Evolutionary conservation across 1,140 invertebrate genomes (phyloP), one percentile per base, ranked within the genome.

Genomic region (Patella vulgata): DNA sequence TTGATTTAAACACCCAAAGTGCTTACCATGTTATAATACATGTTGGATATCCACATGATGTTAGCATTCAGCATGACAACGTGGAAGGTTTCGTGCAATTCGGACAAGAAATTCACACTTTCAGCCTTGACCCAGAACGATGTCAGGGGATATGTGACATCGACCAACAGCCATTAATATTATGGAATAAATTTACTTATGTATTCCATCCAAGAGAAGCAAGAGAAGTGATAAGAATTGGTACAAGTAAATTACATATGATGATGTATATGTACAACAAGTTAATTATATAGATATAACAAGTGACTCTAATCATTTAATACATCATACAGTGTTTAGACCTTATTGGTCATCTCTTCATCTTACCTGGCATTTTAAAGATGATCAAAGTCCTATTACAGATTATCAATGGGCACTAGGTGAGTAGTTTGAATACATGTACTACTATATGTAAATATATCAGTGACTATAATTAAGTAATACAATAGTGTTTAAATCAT

Each of bases 361-460:
- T 52, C 57, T 61, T 14, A 48, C 60, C 0, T 76, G 69, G 71
- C 61, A 66, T 39, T 74, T 70, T 59, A 12, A 53, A 19, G 71
- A 76, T 50, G 44, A 53, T 12, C 58, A 66, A 3, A 63, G 63
- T 59, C 60, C 59, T 3, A 73, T 75, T 25, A 54, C 52, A 6
- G 66, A 73, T 17, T 75, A 71, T 47, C 56, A 39, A 43, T 75
- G 71, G 71, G 74, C 74, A 2, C 63, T 76, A 43, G 74, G 74
- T 74, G 64, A 40, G 53, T 55, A 19, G n/a, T n/a, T n/a, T n/a
- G n/a, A n/a, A n/a, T n/a, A n/a, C n/a, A n/a, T n/a, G n/a, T n/a
- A n/a, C n/a, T n/a, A n/a, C n/a, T n/a, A n/a, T n/a, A n/a, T n/a
- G 8, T 0, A 9, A 39, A 6, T 50, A n/a, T n/a, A n/a, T n/a